Evolutionary conservation across 1,140 invertebrate genomes (phyloP), one percentile per base, ranked within the genome.

Genomic region (Danaus plexippus): DNA sequence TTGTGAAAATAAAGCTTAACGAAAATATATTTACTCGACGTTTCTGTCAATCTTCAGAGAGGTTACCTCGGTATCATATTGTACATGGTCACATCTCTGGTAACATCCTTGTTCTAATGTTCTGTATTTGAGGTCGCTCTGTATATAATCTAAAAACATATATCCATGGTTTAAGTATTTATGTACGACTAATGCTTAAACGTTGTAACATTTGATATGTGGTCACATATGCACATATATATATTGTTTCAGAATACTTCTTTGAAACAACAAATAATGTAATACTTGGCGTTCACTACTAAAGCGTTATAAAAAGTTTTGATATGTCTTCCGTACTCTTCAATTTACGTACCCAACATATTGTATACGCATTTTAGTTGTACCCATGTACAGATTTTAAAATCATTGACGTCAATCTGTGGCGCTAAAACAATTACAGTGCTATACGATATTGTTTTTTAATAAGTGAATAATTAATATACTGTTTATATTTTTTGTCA

Each of bases 61-160:
- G 22, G 22, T 32, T 1, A 73, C 69, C 42, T 82, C 68, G 0
- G 77, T 75, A 8, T 72, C 75, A 22, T 83, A 85, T 51, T 85
- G 69, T 9, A 75, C 65, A 52, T 75, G 77, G 54, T 85, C 77
- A 43, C 82, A 85, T 44, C 62, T 64, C 44, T 80, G 75, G 44
- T 75, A 80, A 47, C 82, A 85, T 9, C 71, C 67, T 8, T 66
- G 64, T 1, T 66, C 47, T 0, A 66, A 60, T 44, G 72, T 66
- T 9, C 77, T 57, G 9, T 65, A 49, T 6, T 69, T 64, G 12
- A 75, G 69, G 41, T 75, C 64, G 7, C 48, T 61, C 49, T 72
- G 64, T 9, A 71, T 59, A 52, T 61, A 60, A 43, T 69, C 78
- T 84, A 61, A 12, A 69, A 64, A 45, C 13, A 54, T 42, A 50